Evolutionary conservation across 2,113 vertebrate species (phyloP).

Genomic region (Nerophis lumbriciformis): DNA sequence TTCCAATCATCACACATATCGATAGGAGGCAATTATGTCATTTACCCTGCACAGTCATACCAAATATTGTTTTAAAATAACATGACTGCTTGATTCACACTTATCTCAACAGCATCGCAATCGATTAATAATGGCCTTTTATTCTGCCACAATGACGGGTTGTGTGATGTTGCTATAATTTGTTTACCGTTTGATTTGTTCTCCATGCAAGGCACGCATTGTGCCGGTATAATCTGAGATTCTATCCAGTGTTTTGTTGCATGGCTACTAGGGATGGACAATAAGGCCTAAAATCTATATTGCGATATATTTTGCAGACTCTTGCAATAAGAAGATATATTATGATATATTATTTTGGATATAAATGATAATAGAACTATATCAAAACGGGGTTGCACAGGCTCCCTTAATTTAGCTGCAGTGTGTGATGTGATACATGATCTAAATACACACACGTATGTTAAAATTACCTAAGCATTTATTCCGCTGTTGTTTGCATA

Average conservation of each 20-base stretch:
- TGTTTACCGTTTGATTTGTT: not conserved
- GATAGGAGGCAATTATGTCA: slow-evolving; percentile 55
- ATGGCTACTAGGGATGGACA: slow-evolving; percentile 22
- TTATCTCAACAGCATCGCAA: slow-evolving; percentile 56
- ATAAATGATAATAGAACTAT: too few relatives aligned
- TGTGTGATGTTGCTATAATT: slow-evolving; percentile 47
- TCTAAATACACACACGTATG: too few relatives aligned
- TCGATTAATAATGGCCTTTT: slow-evolving; percentile 63
- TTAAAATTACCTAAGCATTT: too few relatives aligned
- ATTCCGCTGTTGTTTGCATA: too few relatives aligned
- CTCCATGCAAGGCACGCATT: slow-evolving; percentile 30
- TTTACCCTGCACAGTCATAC: slow-evolving; percentile 27
- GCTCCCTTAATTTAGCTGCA: too few relatives aligned
- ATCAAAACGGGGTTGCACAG: too few relatives aligned
- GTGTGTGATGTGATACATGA: too few relatives aligned
- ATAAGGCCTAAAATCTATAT: too few relatives aligned
- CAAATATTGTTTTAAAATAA: slow-evolving; percentile 61
- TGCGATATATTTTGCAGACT: too few relatives aligned
- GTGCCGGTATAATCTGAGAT: slow-evolving; percentile 35
- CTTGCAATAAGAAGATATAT: too few relatives aligned
- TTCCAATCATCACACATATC: slow-evolving; percentile 59
- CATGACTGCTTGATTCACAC: slow-evolving; percentile 46
- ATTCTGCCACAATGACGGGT: slow-evolving; percentile 48
- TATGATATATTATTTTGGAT: too few relatives aligned
- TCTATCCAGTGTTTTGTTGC: slow-evolving; percentile 50